A percentile compares a stretch with the other conserved stretches of the same genome.
These are phyloP conservation scores for Chelonus formosanus DNA, from an alignment of 2,888 invertebrate species.

Conservation along the genomic window DNA sequence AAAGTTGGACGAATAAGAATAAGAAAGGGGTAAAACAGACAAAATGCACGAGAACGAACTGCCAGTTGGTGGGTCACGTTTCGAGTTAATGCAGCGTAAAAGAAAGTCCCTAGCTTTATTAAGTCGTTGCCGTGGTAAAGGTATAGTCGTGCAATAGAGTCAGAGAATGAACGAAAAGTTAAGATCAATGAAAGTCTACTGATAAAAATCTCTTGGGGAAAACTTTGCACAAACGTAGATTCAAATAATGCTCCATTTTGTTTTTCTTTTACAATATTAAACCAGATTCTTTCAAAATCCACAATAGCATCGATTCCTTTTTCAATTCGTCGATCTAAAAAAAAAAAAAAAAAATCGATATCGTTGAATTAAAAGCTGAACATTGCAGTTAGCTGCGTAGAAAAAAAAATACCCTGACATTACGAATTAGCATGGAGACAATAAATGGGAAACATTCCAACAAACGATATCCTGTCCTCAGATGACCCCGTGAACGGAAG, in stretches of 20 bases:
- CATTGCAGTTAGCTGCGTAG: background rate
- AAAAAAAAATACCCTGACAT: constrained; percentile 17
- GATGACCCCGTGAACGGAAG: constrained; percentile 61
- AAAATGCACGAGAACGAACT: constrained; percentile 37
- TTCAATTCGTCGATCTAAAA: too few relatives aligned
- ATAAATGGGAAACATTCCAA: constrained; percentile 62
- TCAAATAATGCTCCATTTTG: background rate
- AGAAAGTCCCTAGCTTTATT: constrained; percentile 58
- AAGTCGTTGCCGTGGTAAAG: constrained; percentile 50
- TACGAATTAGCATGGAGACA: constrained; percentile 61
- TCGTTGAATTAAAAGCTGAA: background rate
- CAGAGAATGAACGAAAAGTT: constrained; percentile 27
- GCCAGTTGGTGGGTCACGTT: constrained; percentile 53
- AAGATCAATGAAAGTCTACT: constrained; percentile 9
- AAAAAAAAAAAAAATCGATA: background rate
- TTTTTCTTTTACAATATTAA: too few relatives aligned
- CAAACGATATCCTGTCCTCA: constrained; percentile 59
- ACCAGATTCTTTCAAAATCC: background rate
- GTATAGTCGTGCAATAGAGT: constrained; percentile 42
- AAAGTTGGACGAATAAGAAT: background rate
- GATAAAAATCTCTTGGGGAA: constrained; percentile 12
- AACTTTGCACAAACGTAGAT: constrained; percentile 8
- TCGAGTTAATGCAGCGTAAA: constrained; percentile 59
- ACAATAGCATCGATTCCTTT: too few relatives aligned
- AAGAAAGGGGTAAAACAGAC: constrained; percentile 33